Evolutionary conservation across 2,797 vertebrate genomes (phyloP).

Genomic region (Hippocampus kuda): DNA sequence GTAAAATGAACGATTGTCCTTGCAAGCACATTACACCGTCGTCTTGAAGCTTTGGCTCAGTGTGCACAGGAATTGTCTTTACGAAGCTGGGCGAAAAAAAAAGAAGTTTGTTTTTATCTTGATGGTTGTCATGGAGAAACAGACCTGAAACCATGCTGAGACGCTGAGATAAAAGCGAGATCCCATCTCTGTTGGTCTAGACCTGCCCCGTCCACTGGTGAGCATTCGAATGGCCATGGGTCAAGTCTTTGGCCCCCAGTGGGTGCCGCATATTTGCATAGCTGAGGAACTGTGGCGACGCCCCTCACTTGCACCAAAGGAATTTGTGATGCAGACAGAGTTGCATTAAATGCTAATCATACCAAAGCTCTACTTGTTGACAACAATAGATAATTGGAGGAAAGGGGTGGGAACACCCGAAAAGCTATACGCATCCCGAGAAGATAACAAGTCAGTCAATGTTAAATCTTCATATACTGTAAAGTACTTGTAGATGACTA

Average conservation of each 20-base stretch:
- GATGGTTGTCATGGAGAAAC: background rate
- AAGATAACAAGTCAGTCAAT: slow-evolving; percentile 4
- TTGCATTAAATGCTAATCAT: slow-evolving; percentile 53
- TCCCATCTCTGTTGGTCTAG: background rate
- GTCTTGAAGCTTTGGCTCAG: background rate
- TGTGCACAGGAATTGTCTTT: background rate
- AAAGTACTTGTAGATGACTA: background rate
- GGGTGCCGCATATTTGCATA: slow-evolving; percentile 36
- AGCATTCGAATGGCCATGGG: background rate
- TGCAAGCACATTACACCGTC: background rate
- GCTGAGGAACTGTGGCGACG: slow-evolving; percentile 1
- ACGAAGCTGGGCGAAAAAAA: background rate
- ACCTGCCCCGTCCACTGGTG: background rate
- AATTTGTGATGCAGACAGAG: slow-evolving; percentile 34
- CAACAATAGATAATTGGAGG: slow-evolving; percentile 11
- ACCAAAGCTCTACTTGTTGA: slow-evolving; percentile 36
- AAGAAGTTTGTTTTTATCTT: background rate
- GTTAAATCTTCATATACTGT: slow-evolving; percentile 1
- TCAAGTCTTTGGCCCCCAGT: background rate
- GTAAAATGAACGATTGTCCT: background rate
- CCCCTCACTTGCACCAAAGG: slow-evolving; percentile 27
- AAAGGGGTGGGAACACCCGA: background rate
- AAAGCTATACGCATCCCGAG: background rate
- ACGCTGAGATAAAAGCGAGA: background rate
- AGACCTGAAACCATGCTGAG: background rate